Base-by-base conservation (phyloP, 2,797 vertebrate genomes). In the Discoglossus pictus region DNA sequence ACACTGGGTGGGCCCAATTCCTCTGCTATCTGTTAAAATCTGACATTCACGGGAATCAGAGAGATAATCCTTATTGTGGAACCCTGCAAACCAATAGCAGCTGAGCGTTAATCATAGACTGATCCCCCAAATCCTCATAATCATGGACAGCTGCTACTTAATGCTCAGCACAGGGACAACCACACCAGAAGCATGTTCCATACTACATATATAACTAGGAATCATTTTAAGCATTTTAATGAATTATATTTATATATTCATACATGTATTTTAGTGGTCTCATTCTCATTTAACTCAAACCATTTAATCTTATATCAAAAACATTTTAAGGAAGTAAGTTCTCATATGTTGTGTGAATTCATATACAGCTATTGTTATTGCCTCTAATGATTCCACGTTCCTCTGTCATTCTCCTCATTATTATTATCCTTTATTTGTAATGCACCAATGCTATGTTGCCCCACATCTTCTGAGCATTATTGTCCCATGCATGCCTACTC, bases 11-110 rank as follows among this genome's bases (percentile, higher is more conserved):
- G 84, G 80, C 89, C 80, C 38, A 61, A 68, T 38, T 76, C 72
- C 78, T 84, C 87, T 88, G 83, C 76, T 74, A 89, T 87, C 86
- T 77, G 84, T 90, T 90, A 89, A 73, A 80, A 79, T 74, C 78
- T 86, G 72, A 80, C 82, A 68, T 86, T 87, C 78, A 84, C 75
- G 80, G 76, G 59, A 87, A 87, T 78, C 78, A 77, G 76, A 70
- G 76, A 78, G 82, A 88, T 89, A 91, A 89, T 90, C 86, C 83
- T 80, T 70, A 79, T 82, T 83, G 85, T 87, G 85, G 82, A 87
- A 84, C 82, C 82, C 58, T 76, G 85, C 83, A 88, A 90, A 89
- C 79, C 79, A 81, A 84, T 74, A 87, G 83, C 84, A 88, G 84
- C 81, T 84, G 84, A 86, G 79, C 82, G 83, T 87, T 87, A 87